These are phyloP conservation scores for Drosophila arizonae DNA, from an alignment of 1,140 invertebrate genomes.

Conservation along the genomic window DNA sequence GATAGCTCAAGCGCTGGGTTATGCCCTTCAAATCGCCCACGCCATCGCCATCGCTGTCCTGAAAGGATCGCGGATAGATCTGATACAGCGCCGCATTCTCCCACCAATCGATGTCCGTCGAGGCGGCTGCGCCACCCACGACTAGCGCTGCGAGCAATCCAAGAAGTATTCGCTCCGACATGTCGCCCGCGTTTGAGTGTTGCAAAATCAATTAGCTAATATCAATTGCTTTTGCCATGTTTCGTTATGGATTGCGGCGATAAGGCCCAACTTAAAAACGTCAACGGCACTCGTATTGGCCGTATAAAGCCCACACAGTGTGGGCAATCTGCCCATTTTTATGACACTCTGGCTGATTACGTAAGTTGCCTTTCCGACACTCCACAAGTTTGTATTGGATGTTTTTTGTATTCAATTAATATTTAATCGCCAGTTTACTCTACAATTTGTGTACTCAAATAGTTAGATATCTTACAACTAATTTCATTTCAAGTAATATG, in stretches of 20 bases:
- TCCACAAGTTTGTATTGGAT: background rate
- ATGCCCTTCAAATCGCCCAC: constrained; percentile 88
- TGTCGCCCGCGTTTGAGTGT: constrained; percentile 65
- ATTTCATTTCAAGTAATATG: too few species aligned
- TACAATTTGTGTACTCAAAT: too few species aligned
- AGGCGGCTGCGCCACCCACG: constrained; percentile 1
- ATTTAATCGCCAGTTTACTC: too few species aligned
- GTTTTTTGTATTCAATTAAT: background rate
- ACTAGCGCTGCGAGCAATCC: constrained; percentile 21
- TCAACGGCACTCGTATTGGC: background rate
- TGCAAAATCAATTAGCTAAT: constrained; percentile 64
- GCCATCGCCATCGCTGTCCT: constrained; percentile 90
- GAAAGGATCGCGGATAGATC: constrained; percentile 91
- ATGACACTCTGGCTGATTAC: constrained; percentile 34
- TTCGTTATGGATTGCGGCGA: constrained; percentile 51
- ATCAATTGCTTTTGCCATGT: constrained; percentile 58
- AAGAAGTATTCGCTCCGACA: constrained; percentile 65
- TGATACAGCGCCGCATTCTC: constrained; percentile 89
- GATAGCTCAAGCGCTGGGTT: constrained; percentile 83
- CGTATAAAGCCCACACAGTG: background rate
- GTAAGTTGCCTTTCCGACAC: constrained; percentile 11
- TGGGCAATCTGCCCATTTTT: constrained; percentile 32
- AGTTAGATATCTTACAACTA: too few species aligned
- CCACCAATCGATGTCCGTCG: constrained; percentile 87
- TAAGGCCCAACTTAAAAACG: constrained; percentile 40